Evolutionary conservation across 2,888 invertebrate genomes (phyloP), one percentile per base, ranked within the genome.

Genomic region (Leptopilina myrica): DNA sequence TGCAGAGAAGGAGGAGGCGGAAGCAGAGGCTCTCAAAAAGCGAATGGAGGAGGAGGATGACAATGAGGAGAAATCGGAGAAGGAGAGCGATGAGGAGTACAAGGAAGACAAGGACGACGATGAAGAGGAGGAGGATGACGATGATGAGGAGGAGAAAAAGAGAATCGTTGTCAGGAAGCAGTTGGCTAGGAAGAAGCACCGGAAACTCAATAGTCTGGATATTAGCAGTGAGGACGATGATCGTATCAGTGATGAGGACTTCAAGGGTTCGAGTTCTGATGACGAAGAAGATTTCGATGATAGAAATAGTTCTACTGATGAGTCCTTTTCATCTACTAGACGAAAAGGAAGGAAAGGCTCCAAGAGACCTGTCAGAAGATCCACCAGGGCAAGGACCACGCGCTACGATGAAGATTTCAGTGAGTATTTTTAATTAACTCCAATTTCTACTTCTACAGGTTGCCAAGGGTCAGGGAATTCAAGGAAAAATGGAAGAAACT

Each of bases 241-340:
- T 90, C 95, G 95, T 53, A 95, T 94, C 79, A 96, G 96, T 0
- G 98, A 98, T 88, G 98, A 98, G 91, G 98, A 98, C 92, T 98
- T 98, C 89, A 96, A 97, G 89, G 97, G 97, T 64, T 95, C 96
- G 0, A 95, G 95, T 94, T 96, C 92, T 0, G 91, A 91, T 0
- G 91, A 91, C 0, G 95, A 95, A 69, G 94, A 95, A 43, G 93
- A 94, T 77, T 93, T 43, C 8, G 43, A 93, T 11, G 93, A 93
- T 76, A 92, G 92, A 56, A 89, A 92, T n/a, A 92, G 92, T 0
- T 93, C 93, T 0, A 93, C 93, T 43, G 94, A 94, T 11, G 95
- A 94, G 40, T 92, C 92, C 14, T 88, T 93, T 65, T 93, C 93
- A 62, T 89, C 92, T 3, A 92, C 92, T 76, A 90, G 92, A 26